phyloP scores from a whole-genome alignment of 23 tunicate genomes.

The Styela clava region DNA sequence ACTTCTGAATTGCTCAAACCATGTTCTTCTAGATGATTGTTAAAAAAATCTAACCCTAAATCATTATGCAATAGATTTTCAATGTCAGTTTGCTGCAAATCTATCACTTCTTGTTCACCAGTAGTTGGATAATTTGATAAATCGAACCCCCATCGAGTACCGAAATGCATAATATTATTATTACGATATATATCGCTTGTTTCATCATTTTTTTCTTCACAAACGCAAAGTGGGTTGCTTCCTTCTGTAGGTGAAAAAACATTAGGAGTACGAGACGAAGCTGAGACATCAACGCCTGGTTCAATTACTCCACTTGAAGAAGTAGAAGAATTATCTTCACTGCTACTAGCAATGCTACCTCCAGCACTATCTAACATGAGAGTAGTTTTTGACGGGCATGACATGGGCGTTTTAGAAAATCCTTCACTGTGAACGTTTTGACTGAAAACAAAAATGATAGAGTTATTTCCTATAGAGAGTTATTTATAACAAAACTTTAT shows the following conservation, averaged over 20 bases:
- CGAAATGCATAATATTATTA: not conserved
- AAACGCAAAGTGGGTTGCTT: not conserved
- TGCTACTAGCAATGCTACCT: not conserved
- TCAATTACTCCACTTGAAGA: not conserved
- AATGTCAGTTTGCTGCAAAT: not conserved
- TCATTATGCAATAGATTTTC: not conserved
- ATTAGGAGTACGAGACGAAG: not conserved
- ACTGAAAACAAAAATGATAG: not conserved
- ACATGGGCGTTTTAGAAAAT: not conserved
- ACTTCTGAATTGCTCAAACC: not conserved
- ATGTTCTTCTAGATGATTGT: not conserved
- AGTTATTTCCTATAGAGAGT: no score
- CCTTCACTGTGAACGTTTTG: not conserved
- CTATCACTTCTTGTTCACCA: not conserved
- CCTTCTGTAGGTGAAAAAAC: not conserved
- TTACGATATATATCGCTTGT: not conserved
- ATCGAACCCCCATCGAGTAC: not conserved
- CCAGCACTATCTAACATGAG: not conserved
- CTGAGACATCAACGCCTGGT: not conserved
- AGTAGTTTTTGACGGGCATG: not conserved
- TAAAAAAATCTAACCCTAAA: not conserved
- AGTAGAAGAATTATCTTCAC: not conserved
- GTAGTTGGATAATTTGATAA: not conserved
- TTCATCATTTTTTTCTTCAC: not conserved
- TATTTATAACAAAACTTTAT: no score